Percentiles rank a stretch among this genome's conserved stretches.
Conservation (phyloP, 2,113 vertebrate genomes). For the Stomatorhinus ivindoensis region DNA sequence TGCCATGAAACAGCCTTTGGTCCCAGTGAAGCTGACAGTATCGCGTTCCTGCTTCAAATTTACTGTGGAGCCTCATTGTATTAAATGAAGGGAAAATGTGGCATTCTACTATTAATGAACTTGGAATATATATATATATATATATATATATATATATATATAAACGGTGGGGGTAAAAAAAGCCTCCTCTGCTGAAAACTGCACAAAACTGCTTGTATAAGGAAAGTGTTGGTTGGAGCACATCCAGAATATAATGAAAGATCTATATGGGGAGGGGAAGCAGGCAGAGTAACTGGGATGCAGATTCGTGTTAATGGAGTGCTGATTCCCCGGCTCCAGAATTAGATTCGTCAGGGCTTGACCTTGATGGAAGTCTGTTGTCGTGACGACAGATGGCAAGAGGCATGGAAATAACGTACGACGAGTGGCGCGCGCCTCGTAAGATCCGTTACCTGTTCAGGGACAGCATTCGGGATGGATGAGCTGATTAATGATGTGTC, state of each 20-base stretch:
- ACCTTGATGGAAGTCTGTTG: conserved; percentile 52
- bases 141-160: not conserved
- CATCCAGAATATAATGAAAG: conserved; percentile 62
- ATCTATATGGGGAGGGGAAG: conserved; percentile 47
- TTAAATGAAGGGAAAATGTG: conserved; percentile 69
- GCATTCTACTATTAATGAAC: conserved; percentile 70
- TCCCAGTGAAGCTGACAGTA: conserved; percentile 58
- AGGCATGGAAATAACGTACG: conserved; percentile 37
- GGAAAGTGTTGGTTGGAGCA: conserved; percentile 54
- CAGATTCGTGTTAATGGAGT: conserved; percentile 12
- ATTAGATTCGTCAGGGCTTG: conserved; percentile 45
- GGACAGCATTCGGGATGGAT: not conserved
- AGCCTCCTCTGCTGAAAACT: conserved; percentile 60
- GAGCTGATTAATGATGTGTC: not conserved
- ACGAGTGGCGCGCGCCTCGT: conserved; percentile 38
- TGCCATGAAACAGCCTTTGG: conserved; percentile 59
- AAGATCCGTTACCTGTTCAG: not conserved
- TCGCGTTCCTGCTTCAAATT: conserved; percentile 49
- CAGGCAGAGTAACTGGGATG: conserved; percentile 49
- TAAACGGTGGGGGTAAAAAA: conserved; percentile 34
- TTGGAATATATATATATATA: conserved; percentile 42
- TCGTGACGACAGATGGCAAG: conserved; percentile 43
- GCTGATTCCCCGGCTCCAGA: conserved; percentile 45
- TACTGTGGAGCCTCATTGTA: conserved; percentile 61
- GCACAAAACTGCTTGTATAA: conserved; percentile 62